These are phyloP conservation scores for Thamnaconus septentrionalis DNA, from an alignment of 2,113 vertebrate species.

Conservation along the genomic window DNA sequence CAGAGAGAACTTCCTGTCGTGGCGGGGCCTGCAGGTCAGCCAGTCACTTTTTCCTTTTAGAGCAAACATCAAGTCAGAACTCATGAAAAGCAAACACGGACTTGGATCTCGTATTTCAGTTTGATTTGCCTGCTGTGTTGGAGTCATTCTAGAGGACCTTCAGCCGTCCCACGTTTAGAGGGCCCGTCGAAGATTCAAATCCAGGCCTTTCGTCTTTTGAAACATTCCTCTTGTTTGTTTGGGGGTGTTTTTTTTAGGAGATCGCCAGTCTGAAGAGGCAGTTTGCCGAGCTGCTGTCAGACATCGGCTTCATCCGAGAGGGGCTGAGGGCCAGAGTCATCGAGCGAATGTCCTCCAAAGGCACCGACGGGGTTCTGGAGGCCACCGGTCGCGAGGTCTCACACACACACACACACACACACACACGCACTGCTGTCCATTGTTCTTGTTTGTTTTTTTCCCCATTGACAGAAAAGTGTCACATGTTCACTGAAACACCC, in stretches of 20 bases:
- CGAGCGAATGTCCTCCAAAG: constrained; percentile 83
- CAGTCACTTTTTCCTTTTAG: background rate
- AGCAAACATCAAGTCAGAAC: too few species aligned
- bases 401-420: background rate
- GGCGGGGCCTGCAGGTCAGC: constrained; percentile 86
- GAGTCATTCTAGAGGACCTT: too few species aligned
- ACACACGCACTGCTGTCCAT: too few species aligned
- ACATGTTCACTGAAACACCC: too few species aligned
- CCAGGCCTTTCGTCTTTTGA: background rate
- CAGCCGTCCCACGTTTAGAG: too few species aligned
- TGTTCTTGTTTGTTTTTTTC: background rate
- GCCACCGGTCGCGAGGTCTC: constrained; percentile 91
- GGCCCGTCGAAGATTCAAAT: background rate
- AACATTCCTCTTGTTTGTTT: too few species aligned
- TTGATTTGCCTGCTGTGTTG: too few species aligned
- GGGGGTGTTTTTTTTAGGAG: constrained; percentile 77
- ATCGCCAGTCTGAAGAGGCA: constrained; percentile 95
- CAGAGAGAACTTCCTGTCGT: constrained; percentile 92
- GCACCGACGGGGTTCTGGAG: constrained; percentile 85
- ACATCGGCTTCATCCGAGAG: constrained; percentile 95
- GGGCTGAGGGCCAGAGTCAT: constrained; percentile 89
- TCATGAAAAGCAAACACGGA: too few species aligned
- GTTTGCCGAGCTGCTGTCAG: constrained; percentile 94
- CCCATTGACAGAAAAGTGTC: background rate
- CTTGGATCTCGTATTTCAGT: too few species aligned